These are phyloP conservation scores for Plodia interpunctella DNA, from an alignment of 1,140 invertebrate genomes.

Conservation along the genomic window DNA sequence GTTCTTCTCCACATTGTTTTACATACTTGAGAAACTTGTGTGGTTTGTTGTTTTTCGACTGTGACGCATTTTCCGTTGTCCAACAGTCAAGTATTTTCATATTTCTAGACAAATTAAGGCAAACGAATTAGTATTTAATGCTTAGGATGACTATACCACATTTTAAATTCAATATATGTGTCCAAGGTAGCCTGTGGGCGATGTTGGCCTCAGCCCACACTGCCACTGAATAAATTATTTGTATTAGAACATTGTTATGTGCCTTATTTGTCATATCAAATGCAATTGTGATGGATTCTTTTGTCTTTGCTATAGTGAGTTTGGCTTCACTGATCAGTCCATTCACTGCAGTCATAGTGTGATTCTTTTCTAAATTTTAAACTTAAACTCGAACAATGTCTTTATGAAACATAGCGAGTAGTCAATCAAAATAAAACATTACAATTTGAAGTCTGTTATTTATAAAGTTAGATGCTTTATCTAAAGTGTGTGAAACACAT, in stretches of 20 bases:
- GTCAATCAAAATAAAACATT: no score
- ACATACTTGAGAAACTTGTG: neutral
- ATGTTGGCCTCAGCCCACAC: conserved; percentile 58
- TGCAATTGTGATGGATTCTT: conserved; percentile 28
- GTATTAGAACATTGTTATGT: conserved; percentile 66
- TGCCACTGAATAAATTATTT: conserved; percentile 68
- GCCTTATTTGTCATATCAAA: conserved; percentile 53
- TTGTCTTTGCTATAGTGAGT: conserved; percentile 22
- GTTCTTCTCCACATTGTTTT: neutral
- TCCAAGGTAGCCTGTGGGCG: conserved; percentile 68
- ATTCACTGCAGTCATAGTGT: neutral
- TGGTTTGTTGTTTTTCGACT: neutral
- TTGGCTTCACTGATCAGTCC: neutral
- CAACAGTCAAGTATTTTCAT: no score
- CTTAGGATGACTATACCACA: conserved; percentile 32
- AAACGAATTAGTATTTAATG: conserved; percentile 16
- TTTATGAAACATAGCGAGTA: no score
- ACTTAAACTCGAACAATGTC: no score
- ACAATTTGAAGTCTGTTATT: no score
- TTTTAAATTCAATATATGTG: conserved; percentile 48
- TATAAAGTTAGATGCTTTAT: no score
- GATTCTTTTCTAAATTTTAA: no score
- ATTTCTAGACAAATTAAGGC: no score
- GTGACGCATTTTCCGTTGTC: no score
- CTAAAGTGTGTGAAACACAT: no score